phyloP scores from a whole-genome alignment of 2,888 invertebrate genomes.

The Aquatica leii region DNA sequence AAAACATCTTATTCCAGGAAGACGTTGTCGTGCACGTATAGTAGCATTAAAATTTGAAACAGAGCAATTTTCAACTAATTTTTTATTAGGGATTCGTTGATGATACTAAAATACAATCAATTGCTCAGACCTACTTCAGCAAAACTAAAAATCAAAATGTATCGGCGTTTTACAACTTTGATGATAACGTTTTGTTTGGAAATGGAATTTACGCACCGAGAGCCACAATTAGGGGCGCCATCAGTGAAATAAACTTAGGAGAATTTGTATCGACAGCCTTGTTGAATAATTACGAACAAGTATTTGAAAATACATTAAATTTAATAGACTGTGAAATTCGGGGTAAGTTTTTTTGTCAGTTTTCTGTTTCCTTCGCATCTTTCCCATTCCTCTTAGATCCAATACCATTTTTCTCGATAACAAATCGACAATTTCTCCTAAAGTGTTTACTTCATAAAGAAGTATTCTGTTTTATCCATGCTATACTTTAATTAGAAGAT shows the following conservation, averaged over 20 bases:
- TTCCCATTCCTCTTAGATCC: too few relatives aligned
- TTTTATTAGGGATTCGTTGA: conserved; percentile 64
- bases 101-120: conserved; percentile 59
- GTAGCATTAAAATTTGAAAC: conserved; percentile 16
- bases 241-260: conserved; percentile 57
- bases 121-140: conserved; percentile 64
- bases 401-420: too few relatives aligned
- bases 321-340: conserved; percentile 47
- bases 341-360: too few relatives aligned
- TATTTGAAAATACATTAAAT: conserved; percentile 53
- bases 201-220: conserved; percentile 53
- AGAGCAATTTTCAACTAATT: too few relatives aligned
- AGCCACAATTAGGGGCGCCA: conserved; percentile 52
- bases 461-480: too few relatives aligned
- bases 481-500: too few relatives aligned
- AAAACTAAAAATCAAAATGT: conserved; percentile 62
- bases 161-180: conserved; percentile 58
- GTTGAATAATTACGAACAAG: conserved; percentile 59
- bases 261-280: conserved; percentile 60
- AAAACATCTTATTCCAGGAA: conserved; percentile 52
- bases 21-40: conserved; percentile 53
- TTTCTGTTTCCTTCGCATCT: background rate
- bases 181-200: conserved; percentile 56
- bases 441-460: too few relatives aligned
- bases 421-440: too few relatives aligned